A percentile compares a stretch with the other conserved stretches of the same genome.
Conservation (phyloP, 1,140 invertebrate genomes). For the Micrasema longulum region DNA sequence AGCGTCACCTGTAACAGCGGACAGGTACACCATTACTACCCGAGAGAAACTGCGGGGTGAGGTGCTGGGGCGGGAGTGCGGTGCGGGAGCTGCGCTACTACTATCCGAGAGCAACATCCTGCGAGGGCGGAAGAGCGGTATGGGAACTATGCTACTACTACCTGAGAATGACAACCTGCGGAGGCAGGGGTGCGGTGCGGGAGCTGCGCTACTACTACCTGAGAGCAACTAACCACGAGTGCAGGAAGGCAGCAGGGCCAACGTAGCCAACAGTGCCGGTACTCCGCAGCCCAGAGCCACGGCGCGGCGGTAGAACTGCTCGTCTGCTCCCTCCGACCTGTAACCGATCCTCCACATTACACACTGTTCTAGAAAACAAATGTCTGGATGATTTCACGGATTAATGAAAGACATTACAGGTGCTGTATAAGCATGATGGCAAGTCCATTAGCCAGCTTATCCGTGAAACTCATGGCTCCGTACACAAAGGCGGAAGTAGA, state of each 20-base stretch:
- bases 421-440: slow-evolving; percentile 85
- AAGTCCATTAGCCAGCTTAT: slow-evolving; percentile 91
- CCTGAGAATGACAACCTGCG: no score
- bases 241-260: slow-evolving; percentile 37
- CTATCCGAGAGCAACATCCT: neutral
- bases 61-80: neutral
- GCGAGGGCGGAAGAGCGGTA: slow-evolving; percentile 32
- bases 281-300: slow-evolving; percentile 46
- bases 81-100: neutral
- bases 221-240: neutral
- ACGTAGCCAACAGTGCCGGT: slow-evolving; percentile 36
- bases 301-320: slow-evolving; percentile 48
- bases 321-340: slow-evolving; percentile 40
- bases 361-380: no score
- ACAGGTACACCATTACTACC: no score
- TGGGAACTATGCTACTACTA: no score
- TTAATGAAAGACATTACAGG: slow-evolving; percentile 65
- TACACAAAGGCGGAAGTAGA: slow-evolving; percentile 94
- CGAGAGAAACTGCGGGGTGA: no score
- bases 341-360: no score
- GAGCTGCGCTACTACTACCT: neutral
- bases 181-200: neutral
- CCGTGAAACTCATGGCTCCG: slow-evolving; percentile 95
- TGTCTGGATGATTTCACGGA: no score
- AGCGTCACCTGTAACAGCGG: no score